phyloP scores from a whole-genome alignment of 2,797 vertebrate genomes.

The Muraenolepis orangiensis region DNA sequence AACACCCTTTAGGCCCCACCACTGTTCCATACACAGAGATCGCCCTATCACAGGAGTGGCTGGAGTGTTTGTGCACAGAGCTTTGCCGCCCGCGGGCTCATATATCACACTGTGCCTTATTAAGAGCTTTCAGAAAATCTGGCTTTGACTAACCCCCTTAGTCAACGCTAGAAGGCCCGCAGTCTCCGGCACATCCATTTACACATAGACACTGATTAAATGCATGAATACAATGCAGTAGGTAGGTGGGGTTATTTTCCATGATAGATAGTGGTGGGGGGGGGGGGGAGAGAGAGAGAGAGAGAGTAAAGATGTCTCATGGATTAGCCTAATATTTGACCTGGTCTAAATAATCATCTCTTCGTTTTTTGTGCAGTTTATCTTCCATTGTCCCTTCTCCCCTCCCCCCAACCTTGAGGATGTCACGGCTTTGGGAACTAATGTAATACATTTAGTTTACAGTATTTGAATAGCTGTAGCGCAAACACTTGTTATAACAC shows the following conservation, averaged over 20 bases:
- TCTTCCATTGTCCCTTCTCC: conserved; percentile 13
- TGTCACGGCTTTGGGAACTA: conserved; percentile 62
- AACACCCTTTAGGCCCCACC: conserved; percentile 62
- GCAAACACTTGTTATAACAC: conserved; percentile 29
- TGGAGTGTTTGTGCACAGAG: conserved; percentile 71
- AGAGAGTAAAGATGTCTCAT: conserved; percentile 46
- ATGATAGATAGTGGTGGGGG: background rate
- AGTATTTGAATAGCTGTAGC: conserved; percentile 37
- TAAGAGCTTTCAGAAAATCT: conserved; percentile 75
- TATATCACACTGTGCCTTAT: conserved; percentile 71
- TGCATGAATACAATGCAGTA: background rate
- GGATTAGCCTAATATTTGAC: conserved; percentile 40
- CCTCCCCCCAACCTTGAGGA: too few relatives aligned
- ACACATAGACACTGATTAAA: conserved; percentile 2
- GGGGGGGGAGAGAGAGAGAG: conserved; percentile 1
- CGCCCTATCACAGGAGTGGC: conserved; percentile 61
- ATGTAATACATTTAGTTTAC: conserved; percentile 35
- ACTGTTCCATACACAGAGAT: conserved; percentile 64
- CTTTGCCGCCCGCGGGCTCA: conserved; percentile 67
- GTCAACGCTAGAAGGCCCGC: conserved; percentile 50
- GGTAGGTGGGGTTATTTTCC: background rate
- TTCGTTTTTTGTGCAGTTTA: conserved; percentile 9
- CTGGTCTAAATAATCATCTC: conserved; percentile 42
- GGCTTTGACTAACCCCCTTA: conserved; percentile 65
- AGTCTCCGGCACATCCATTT: conserved; percentile 43